Conservation (phyloP, 2,797 vertebrate genomes). For the Lates japonicus region DNA sequence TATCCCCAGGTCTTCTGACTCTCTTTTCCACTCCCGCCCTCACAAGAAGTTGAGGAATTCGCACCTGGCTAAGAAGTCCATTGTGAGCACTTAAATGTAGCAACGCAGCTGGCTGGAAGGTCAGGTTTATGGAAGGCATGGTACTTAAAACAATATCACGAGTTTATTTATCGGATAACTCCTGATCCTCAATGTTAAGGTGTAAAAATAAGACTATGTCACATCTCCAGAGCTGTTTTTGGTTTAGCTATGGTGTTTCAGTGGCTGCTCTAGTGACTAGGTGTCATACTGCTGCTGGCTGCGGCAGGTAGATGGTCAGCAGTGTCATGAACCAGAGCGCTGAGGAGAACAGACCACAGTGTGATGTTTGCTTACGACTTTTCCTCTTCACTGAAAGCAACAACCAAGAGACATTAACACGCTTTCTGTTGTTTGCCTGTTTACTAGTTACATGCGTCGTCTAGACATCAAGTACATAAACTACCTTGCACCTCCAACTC, state of each 20-base stretch:
- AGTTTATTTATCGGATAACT: constrained; percentile 73
- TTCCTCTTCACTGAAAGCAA: constrained; percentile 34
- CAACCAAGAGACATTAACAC: constrained; percentile 36
- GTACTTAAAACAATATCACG: constrained; percentile 50
- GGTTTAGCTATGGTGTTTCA: constrained; percentile 62
- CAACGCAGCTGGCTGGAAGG: too few species aligned
- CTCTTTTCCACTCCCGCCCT: constrained; percentile 55
- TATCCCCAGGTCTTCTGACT: constrained; percentile 63
- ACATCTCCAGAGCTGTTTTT: constrained; percentile 57
- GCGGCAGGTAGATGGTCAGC: constrained; percentile 26
- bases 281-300: constrained; percentile 52
- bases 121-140: too few species aligned
- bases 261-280: constrained; percentile 67
- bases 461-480: constrained; percentile 34
- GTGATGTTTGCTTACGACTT: constrained; percentile 39
- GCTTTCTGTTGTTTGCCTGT: constrained; percentile 47
- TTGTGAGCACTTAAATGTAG: too few species aligned
- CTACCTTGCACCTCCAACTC: constrained; percentile 56
- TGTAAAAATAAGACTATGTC: constrained; percentile 47
- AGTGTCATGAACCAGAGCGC: constrained; percentile 33
- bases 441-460: constrained; percentile 52
- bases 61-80: too few species aligned
- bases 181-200: constrained; percentile 64
- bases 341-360: constrained; percentile 5
- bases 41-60: constrained; percentile 60